Percentiles rank a stretch among this genome's conserved stretches.
phyloP scores from a whole-genome alignment of 2,888 invertebrate species.

The Eupithecia pulchellata region DNA sequence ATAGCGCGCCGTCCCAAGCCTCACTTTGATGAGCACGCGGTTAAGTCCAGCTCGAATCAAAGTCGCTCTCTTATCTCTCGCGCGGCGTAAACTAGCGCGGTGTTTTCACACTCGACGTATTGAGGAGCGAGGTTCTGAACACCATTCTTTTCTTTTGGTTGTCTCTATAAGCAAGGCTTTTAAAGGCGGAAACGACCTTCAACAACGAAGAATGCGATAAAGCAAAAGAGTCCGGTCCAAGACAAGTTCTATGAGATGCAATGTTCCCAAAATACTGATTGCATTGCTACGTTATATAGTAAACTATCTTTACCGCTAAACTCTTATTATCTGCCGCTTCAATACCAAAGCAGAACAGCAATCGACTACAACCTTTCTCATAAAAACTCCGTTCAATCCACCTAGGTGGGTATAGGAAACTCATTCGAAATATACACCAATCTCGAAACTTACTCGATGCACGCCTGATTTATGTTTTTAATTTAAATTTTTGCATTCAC shows the following conservation, averaged over 20 bases:
- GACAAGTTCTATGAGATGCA: background rate
- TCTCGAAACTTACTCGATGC: constrained; percentile 84
- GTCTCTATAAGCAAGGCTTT: background rate
- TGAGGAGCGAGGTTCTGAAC: too few species aligned
- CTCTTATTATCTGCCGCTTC: background rate
- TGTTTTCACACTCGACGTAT: too few species aligned
- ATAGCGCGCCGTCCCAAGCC: too few species aligned
- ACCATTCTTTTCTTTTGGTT: too few species aligned
- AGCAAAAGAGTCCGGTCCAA: background rate
- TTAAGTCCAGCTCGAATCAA: too few species aligned
- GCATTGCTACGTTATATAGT: background rate
- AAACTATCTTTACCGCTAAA: background rate
- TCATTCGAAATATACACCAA: constrained; percentile 79
- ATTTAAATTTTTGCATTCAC: constrained; percentile 86
- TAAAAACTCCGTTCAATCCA: background rate
- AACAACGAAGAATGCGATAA: background rate
- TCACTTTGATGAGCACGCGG: too few species aligned
- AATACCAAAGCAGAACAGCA: background rate
- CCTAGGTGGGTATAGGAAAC: constrained; percentile 42
- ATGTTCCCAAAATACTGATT: background rate
- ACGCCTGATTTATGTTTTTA: constrained; percentile 86
- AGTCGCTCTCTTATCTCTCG: too few species aligned
- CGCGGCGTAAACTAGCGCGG: too few species aligned
- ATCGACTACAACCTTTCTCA: background rate
- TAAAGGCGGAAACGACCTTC: background rate